phyloP scores from a whole-genome alignment of 2,888 invertebrate species.

The Pemphredon lugubris region DNA sequence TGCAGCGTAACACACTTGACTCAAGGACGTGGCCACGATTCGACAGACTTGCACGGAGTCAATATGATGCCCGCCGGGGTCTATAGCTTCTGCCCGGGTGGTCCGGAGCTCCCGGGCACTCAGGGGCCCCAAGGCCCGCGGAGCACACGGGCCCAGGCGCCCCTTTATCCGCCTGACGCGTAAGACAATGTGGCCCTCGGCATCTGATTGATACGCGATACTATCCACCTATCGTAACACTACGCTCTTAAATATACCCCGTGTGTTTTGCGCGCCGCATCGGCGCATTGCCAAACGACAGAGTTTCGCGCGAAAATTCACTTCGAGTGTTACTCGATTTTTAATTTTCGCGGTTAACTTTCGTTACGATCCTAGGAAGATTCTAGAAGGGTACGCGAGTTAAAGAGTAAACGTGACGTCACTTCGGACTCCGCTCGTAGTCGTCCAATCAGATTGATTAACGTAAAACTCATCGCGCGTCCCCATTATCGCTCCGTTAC shows the following conservation, averaged over 20 bases:
- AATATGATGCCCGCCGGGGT: conserved; percentile 76
- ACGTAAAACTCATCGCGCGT: conserved; percentile 21
- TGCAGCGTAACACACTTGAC: conserved; percentile 66
- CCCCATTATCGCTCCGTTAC: conserved; percentile 20
- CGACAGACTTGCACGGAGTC: conserved; percentile 70
- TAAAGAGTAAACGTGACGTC: no score
- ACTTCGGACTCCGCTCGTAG: no score
- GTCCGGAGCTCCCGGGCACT: conserved; percentile 70
- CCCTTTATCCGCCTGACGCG: conserved; percentile 75
- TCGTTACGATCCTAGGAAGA: no score
- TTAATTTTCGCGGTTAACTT: no score
- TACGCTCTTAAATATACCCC: conserved; percentile 62
- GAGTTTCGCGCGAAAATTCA: no score
- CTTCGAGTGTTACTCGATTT: no score
- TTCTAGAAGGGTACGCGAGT: no score
- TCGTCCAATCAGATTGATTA: conserved; percentile 23
- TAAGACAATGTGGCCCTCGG: conserved; percentile 76
- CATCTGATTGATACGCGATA: conserved; percentile 79
- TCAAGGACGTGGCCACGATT: conserved; percentile 66
- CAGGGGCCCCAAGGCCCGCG: conserved; percentile 50
- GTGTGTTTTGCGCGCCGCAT: conserved; percentile 47
- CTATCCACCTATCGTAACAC: conserved; percentile 73
- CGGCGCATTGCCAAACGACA: no score
- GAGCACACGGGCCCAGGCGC: conserved; percentile 55
- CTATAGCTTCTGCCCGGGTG: conserved; percentile 76